phyloP scores from a whole-genome alignment of 2,113 vertebrate species.

The Semicossyphus pulcher region DNA sequence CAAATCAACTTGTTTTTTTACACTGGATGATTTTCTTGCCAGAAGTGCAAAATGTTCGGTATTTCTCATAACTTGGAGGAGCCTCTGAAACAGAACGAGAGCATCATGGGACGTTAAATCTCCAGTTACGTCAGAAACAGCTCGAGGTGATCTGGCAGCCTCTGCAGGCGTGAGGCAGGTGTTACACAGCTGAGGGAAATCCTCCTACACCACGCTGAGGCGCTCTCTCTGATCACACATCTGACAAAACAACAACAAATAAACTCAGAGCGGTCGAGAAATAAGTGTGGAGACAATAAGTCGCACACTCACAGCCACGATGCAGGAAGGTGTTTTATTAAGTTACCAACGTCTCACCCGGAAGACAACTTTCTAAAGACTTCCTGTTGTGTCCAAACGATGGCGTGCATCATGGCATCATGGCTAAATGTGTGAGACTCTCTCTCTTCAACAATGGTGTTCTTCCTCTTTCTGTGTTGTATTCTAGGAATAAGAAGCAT shows the following conservation, averaged over 20 bases:
- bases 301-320: not conserved
- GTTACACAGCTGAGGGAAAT: slow-evolving; percentile 2
- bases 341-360: no score
- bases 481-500: no score
- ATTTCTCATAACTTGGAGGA: slow-evolving; percentile 27
- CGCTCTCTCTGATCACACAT: slow-evolving; percentile 5
- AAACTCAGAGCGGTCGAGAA: not conserved
- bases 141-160: not conserved
- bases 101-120: slow-evolving; percentile 9
- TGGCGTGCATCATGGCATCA: no score
- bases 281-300: not conserved
- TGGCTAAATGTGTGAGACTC: no score
- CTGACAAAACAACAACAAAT: slow-evolving; percentile 12
- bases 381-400: no score
- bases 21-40: not conserved
- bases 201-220: not conserved
- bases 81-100: slow-evolving; percentile 40
- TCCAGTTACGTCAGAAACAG: slow-evolving; percentile 1
- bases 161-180: slow-evolving; percentile 4
- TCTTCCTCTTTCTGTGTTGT: no score
- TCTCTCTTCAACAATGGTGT: no score
- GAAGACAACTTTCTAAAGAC: no score
- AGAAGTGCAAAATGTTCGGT: not conserved
- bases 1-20: not conserved
- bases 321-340: no score